phyloP scores from a whole-genome alignment of 2,888 invertebrate genomes.

The Cheilosia variabilis region DNA sequence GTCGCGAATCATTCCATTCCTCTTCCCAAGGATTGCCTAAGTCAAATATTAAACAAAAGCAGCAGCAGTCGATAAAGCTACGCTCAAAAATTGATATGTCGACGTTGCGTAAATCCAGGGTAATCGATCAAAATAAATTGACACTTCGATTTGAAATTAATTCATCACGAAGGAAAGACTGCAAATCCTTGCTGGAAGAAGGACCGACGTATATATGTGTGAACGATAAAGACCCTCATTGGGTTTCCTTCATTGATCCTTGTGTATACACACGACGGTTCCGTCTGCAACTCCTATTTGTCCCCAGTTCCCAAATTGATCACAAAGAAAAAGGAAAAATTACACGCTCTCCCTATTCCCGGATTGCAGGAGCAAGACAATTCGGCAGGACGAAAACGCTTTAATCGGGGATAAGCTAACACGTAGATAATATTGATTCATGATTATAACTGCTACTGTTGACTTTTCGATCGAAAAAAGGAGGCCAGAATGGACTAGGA shows the following conservation, averaged over 20 bases:
- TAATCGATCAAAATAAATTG: conserved; percentile 60
- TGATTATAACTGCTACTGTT: conserved; percentile 31
- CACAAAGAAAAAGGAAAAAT: neutral
- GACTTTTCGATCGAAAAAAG: conserved; percentile 29
- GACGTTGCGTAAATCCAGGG: conserved; percentile 35
- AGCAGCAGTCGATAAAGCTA: conserved; percentile 5
- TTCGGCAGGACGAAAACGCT: no score
- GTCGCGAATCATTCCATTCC: neutral
- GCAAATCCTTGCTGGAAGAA: conserved; percentile 1
- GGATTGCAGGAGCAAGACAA: neutral
- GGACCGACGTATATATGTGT: neutral
- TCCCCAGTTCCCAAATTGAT: conserved; percentile 13
- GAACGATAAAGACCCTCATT: neutral
- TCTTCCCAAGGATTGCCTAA: neutral
- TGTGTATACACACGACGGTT: conserved; percentile 1
- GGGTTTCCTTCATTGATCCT: conserved; percentile 15
- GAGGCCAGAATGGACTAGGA: neutral
- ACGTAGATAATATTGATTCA: conserved; percentile 26
- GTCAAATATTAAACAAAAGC: conserved; percentile 15
- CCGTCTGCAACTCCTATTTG: conserved; percentile 13
- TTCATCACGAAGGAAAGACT: conserved; percentile 21
- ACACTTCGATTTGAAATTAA: conserved; percentile 53
- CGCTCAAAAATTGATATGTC: conserved; percentile 45
- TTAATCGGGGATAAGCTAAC: neutral
- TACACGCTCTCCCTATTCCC: neutral